phyloP scores from a whole-genome alignment of 1,140 invertebrate genomes.

The Diachasma alloeum region DNA sequence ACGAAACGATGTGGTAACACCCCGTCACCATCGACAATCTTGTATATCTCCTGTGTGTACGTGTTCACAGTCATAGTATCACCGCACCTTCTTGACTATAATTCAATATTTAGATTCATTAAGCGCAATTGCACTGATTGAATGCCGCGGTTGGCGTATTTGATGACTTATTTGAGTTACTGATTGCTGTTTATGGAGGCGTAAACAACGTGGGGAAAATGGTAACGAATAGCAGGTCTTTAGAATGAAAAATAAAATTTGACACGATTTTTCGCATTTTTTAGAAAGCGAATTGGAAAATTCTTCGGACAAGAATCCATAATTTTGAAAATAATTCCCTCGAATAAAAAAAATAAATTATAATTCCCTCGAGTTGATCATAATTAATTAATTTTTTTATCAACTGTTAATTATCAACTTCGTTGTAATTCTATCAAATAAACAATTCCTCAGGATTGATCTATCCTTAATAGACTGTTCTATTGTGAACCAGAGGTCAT shows the following conservation, averaged over 20 bases:
- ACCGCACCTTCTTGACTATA: background rate
- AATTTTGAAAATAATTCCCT: too few relatives aligned
- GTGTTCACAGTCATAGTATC: background rate
- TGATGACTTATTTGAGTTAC: background rate
- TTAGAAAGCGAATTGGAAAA: too few relatives aligned
- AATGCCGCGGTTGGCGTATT: background rate
- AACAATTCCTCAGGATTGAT: too few relatives aligned
- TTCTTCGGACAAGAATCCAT: too few relatives aligned
- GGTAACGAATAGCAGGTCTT: background rate
- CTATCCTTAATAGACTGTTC: too few relatives aligned
- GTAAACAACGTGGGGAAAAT: background rate
- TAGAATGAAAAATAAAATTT: background rate
- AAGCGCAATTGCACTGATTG: background rate
- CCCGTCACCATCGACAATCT: background rate
- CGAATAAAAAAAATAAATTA: too few relatives aligned
- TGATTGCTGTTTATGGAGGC: background rate
- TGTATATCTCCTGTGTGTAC: background rate
- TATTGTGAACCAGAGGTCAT: too few relatives aligned
- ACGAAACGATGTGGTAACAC: slow-evolving; percentile 27
- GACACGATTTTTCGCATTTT: too few relatives aligned
- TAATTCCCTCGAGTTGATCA: too few relatives aligned
- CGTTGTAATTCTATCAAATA: too few relatives aligned
- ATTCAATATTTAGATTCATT: background rate
- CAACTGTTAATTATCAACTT: too few relatives aligned
- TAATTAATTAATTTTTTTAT: too few relatives aligned